A percentile compares a stretch with the other conserved stretches of the same genome.
Conservation (phyloP, 2,113 vertebrate species). For the Trematocara nigrifrons region DNA sequence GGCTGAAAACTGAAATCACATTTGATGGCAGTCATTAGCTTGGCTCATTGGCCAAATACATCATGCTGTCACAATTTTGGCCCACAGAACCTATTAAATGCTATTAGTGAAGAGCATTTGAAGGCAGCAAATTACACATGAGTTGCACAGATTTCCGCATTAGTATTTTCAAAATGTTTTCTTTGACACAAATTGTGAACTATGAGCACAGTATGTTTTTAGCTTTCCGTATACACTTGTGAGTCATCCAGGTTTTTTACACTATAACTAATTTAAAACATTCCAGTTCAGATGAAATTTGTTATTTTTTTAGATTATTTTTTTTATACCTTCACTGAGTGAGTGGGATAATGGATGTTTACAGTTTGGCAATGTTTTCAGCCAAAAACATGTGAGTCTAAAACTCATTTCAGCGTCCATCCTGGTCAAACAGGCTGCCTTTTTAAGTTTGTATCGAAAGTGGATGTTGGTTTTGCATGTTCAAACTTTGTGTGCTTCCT, state of each 20-base stretch:
- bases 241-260: not conserved
- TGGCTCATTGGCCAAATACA: conserved; percentile 65
- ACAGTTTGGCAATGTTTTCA: not conserved
- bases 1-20: conserved; percentile 66
- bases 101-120: conserved; percentile 55
- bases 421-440: not conserved
- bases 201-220: not conserved
- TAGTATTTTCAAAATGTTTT: conserved; percentile 38
- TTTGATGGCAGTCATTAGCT: conserved; percentile 76
- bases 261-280: not conserved
- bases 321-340: not conserved
- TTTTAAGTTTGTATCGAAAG: not conserved
- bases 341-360: not conserved
- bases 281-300: not conserved
- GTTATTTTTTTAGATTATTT: not conserved
- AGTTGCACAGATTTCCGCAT: conserved; percentile 31
- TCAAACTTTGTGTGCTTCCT: not conserved
- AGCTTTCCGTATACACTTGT: not conserved
- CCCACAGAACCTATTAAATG: conserved; percentile 65
- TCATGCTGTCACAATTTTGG: conserved; percentile 67
- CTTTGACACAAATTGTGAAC: conserved; percentile 16
- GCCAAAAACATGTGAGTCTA: not conserved
- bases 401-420: not conserved
- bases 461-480: not conserved
- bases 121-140: conserved; percentile 55